Base-by-base conservation (phyloP, 1,140 invertebrate genomes). In the Drosophila mayri region DNA sequence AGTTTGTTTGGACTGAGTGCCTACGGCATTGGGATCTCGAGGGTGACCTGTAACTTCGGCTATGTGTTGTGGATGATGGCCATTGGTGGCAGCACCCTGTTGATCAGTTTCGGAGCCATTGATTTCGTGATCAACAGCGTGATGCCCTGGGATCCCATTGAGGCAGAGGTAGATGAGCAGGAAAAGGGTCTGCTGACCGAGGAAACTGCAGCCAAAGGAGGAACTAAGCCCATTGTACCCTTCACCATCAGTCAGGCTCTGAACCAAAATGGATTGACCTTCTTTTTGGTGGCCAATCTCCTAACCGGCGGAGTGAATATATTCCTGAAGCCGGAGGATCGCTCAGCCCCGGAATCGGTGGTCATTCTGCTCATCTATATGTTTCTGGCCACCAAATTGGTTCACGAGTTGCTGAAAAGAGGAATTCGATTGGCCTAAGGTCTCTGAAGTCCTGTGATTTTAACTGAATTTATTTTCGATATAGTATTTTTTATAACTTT, bases 271-370 rank as follows among this genome's bases (percentile, higher is more conserved):
- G 91, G 63, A 12, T 74, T 77, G 8, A 60, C 40, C 16, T 83
- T 79, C 68, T 92, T 79, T 40, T 61, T 79, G 46, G 43, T 76
- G 46, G 83, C 91, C 20, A 92, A 92, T 75, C 25, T 92, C 0
- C 22, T 86, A 0, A 92, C 91, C 0, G 91, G 91, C 0, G 16
- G 12, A n/a, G 81, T 92, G 0, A 92, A 92, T 65, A 79, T 92
- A 1, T 91, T 85, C 46, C 38, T 92, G 0, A 18, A 60, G 14
- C 81, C 91, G 0, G 74, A 82, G 3, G 11, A 80, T 40, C 71
- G 78, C 11, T 63, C 67, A 0, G 12, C 71, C 30, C 11, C n/a
- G 1, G 54, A 55, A 11, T 86, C 84, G 5, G 37, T 92, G 12
- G 0, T 77, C 2, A 92, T 92, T 4, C 47, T 92, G 28, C 32